Base-by-base conservation (phyloP, 2,113 vertebrate genomes). In the Panthera uncia region DNA sequence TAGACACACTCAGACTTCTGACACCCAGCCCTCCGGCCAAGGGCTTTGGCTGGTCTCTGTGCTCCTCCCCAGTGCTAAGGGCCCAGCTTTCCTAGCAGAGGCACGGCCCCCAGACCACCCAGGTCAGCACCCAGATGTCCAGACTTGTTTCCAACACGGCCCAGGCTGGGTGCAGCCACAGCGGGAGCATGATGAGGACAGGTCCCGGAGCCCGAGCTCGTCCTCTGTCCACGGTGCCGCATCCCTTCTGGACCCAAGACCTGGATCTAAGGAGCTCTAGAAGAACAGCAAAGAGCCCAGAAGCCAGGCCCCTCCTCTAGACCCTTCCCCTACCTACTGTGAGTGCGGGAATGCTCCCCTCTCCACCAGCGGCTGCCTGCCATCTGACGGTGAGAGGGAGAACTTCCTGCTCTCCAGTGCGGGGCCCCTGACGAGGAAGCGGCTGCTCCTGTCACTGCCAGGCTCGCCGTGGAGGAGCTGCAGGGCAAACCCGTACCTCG, bases 301-400 rank as follows among this genome's bases (percentile, higher is more conserved):
- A 93, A 73, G 36, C 82, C 65, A 55, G 57, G 38, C 57, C 15
- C 41, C 27, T 29, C 18, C 90, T 78, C 93, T 68, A 81, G 79
- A 25, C 45, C 33, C 65, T 89, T 73, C 68, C 27, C 36, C 4
- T 65, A 29, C 33, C 21, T 69, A 86, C 8, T 36, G 7, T 76
- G 69, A 1, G 0, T 69, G 9, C 74, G 66, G n/a, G 3, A 95
- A 87, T 79, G 65, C 66, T 88, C 36, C 55, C 93, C 27, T 89
- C 48, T 97, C 96, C 91, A 92, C 95, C 38, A 73, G 86, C 15
- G 8, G 81, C 92, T 5, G 50, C 96, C 98, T 96, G 96, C 97
- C 98, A 98, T 50, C 89, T 98, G 91, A 86, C 7, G 52, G 83
- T 7, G 96, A 85, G 96, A 71, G 38, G 81, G 74, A 83, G 92